Evolutionary conservation across 2,113 vertebrate species (phyloP), one percentile per base, ranked within the genome.

Genomic region (Lontra canadensis): DNA sequence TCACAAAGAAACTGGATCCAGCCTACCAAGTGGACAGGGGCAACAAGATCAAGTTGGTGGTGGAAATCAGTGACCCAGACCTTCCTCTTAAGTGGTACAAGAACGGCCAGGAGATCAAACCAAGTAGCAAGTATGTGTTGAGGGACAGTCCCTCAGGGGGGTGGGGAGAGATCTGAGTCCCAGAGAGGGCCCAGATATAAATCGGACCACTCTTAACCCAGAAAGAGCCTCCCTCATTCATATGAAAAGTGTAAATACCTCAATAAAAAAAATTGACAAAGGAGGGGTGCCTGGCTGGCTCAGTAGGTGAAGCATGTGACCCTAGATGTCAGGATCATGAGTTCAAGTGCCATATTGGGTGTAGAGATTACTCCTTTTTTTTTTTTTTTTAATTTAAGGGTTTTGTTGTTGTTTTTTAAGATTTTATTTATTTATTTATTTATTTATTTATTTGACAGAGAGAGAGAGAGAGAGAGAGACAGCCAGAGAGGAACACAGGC

Each of bases 91-190:
- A 99, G 97, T 99, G 99, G 99, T 98, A 99, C 91, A 99, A 99
- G 98, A 99, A 99, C 0, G 99, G 99, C 83, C 98, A 99, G 96
- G 99, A 99, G 96, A 99, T 99, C 97, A 99, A 99, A 96, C 99
- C 99, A 0, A 99, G 99, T 10, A 99, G 99, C 98, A 99, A 99
- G 99, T 99, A 98, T 3, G 98, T 94, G 14, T 7, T 8, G 11
- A 55, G 34, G 80, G 80, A 36, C n/a, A 0, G 98, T 39, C 52
- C 42, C 29, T 0, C 8, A 15, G 3, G 13, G 31, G 10, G 3
- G 10, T 4, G 14, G 26, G 7, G 59, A 36, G n/a, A 36, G 42
- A 47, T 18, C 69, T 18, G 4, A 47, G 20, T 14, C 20, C 36
- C 59, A n/a, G 61, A 67, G 34, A 34, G 8, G 0, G 0, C 88